Conservation (phyloP, 2,797 vertebrate species). For the Sebastes cheni region DNA sequence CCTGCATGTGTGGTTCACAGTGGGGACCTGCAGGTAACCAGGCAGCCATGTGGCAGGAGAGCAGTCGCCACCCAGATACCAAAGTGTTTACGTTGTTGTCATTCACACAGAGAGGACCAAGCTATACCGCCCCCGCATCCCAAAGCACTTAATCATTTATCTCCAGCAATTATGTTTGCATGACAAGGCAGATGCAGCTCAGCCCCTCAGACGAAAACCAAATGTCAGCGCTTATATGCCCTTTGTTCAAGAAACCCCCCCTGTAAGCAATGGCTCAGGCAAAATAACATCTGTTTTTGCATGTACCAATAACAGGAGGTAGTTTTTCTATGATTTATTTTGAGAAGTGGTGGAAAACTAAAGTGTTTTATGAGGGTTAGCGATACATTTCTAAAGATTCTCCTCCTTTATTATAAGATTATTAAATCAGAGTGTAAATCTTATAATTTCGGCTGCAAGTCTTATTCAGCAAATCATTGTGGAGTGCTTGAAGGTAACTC, state of each 20-base stretch:
- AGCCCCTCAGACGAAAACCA: slow-evolving; percentile 27
- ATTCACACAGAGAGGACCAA: slow-evolving; percentile 38
- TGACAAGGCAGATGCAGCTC: slow-evolving; percentile 39
- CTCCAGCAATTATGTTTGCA: slow-evolving; percentile 59
- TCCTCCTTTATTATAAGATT: not conserved
- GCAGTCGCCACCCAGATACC: slow-evolving; percentile 65
- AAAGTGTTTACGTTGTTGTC: slow-evolving; percentile 59
- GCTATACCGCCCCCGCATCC: slow-evolving; percentile 35
- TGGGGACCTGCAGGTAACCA: slow-evolving; percentile 73
- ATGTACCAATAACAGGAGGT: not conserved
- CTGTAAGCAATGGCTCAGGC: slow-evolving; percentile 1
- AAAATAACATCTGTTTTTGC: slow-evolving; percentile 21
- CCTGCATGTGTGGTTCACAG: slow-evolving; percentile 47
- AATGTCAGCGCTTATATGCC: slow-evolving; percentile 54
- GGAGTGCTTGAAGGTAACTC: slow-evolving; percentile 3
- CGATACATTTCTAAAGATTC: not conserved
- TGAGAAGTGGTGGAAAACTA: not conserved
- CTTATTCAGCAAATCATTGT: not conserved
- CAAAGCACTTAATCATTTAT: slow-evolving; percentile 71
- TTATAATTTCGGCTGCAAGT: not conserved
- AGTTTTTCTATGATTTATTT: not conserved
- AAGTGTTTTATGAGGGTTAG: not conserved
- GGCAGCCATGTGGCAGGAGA: slow-evolving; percentile 73
- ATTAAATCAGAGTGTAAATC: not conserved
- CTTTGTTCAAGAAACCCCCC: slow-evolving; percentile 12